Evolutionary conservation across 1,140 invertebrate genomes (phyloP), one percentile per base, ranked within the genome.

Genomic region (Harpegnathos saltator): DNA sequence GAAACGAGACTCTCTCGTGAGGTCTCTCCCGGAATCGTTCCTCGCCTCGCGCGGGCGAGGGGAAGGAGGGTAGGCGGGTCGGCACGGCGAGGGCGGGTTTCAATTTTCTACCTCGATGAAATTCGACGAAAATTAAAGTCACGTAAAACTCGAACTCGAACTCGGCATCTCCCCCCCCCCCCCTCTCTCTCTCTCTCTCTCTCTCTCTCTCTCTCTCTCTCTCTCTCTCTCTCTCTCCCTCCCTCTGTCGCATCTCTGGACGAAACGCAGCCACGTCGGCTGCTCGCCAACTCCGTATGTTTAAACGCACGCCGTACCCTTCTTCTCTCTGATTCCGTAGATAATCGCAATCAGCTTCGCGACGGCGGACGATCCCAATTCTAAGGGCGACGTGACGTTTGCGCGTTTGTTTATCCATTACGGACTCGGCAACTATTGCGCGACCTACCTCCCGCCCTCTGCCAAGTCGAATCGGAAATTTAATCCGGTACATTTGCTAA

Each of bases 91-190:
- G 69, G 58, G 69, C 65, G 54, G 52, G 54, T 80, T 80, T 80
- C 75, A 69, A 80, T 80, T 80, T 71, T 80, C 75, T 80, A 59
- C 65, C 75, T 48, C 65, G 75, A 80, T 80, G 65, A 80, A 80
- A 80, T 80, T 80, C 75, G 75, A 71, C 75, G 75, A 80, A 80
- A 80, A 80, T 80, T 71, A 80, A 80, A 80, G 75, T 80, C 75
- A 80, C 75, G 65, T 80, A 80, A 71, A 80, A 80, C 75, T 80
- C 65, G 52, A 80, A 54, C 38, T 44, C 38, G 38, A 44, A 7
- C 7, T 7, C 33, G 33, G 7, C 2, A 7, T 78, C 74, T 61
- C 50, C 54, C 58, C 17, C 48, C 7, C 17, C 26, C 44, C 33
- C n/a, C 54, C 62, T 29, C 50, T 68, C 33, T 33, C 33, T 69